phyloP scores from a whole-genome alignment of 1,140 invertebrate species.

The Hyphantria cunea region DNA sequence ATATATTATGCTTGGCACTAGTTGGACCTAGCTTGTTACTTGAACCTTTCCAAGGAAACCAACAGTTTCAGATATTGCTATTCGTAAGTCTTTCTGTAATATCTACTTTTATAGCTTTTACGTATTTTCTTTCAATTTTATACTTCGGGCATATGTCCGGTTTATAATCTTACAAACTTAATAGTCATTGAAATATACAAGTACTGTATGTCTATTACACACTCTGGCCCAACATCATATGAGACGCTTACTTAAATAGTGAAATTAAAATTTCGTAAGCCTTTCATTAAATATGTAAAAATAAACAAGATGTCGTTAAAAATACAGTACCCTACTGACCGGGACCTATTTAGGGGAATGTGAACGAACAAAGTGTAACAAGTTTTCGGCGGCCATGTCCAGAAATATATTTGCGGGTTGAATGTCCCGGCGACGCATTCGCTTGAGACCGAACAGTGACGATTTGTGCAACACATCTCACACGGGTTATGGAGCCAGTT shows the following conservation, averaged over 20 bases:
- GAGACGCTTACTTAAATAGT: no score
- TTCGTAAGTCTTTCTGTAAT: no score
- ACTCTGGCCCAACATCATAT: no score
- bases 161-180: no score
- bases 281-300: conserved; percentile 7
- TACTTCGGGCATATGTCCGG: no score
- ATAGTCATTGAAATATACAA: background rate
- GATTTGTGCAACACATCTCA: background rate
- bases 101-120: no score
- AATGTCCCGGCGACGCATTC: conserved; percentile 20
- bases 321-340: conserved; percentile 40
- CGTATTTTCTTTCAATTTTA: no score
- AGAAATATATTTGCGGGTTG: conserved; percentile 39
- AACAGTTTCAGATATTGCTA: no score
- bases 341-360: conserved; percentile 30
- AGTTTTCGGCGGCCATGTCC: conserved; percentile 25
- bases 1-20: no score
- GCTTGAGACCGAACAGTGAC: background rate
- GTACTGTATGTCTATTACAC: background rate
- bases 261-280: no score
- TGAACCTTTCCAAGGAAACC: no score
- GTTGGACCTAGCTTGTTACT: no score
- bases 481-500: background rate
- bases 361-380: conserved; percentile 36
- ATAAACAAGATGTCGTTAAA: conserved; percentile 29